phyloP scores from a whole-genome alignment of 2,888 invertebrate species.

The Meteorus cinctellus region DNA sequence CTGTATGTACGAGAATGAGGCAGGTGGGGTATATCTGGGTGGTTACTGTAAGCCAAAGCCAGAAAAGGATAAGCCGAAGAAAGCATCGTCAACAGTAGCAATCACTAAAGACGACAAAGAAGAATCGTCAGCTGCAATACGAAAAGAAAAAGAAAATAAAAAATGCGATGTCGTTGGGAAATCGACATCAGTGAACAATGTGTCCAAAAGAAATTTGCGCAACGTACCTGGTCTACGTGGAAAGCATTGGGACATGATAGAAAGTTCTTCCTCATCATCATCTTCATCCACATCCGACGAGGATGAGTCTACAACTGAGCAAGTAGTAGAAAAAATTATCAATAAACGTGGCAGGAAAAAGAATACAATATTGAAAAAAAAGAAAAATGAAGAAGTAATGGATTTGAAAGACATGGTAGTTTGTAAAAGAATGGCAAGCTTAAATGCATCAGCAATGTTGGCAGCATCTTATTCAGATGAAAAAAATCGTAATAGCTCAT shows the following conservation, averaged over 20 bases:
- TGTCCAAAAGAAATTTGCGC: slow-evolving; percentile 81
- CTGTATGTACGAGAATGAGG: slow-evolving; percentile 92
- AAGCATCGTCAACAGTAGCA: slow-evolving; percentile 64
- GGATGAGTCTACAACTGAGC: slow-evolving; percentile 52
- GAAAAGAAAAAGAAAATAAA: slow-evolving; percentile 48
- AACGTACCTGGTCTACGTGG: slow-evolving; percentile 85
- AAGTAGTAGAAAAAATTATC: slow-evolving; percentile 56
- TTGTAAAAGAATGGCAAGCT: slow-evolving; percentile 91
- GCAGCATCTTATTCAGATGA: slow-evolving; percentile 89
- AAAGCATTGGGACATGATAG: slow-evolving; percentile 89
- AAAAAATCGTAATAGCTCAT: slow-evolving; percentile 76
- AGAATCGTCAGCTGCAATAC: slow-evolving; percentile 65
- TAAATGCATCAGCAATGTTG: slow-evolving; percentile 92
- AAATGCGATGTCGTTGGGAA: slow-evolving; percentile 5
- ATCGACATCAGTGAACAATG: slow-evolving; percentile 61
- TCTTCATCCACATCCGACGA: slow-evolving; percentile 60
- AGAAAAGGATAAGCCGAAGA: slow-evolving; percentile 73
- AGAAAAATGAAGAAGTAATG: slow-evolving; percentile 76
- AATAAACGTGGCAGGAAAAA: slow-evolving; percentile 64
- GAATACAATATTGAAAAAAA: slow-evolving; percentile 64
- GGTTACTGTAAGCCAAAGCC: slow-evolving; percentile 77
- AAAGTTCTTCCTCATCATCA: slow-evolving; percentile 76
- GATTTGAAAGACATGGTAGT: slow-evolving; percentile 91
- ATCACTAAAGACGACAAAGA: slow-evolving; percentile 65
- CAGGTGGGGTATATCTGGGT: slow-evolving; percentile 80